phyloP scores from a whole-genome alignment of 2,888 invertebrate genomes.

The Monopis laevigella region DNA sequence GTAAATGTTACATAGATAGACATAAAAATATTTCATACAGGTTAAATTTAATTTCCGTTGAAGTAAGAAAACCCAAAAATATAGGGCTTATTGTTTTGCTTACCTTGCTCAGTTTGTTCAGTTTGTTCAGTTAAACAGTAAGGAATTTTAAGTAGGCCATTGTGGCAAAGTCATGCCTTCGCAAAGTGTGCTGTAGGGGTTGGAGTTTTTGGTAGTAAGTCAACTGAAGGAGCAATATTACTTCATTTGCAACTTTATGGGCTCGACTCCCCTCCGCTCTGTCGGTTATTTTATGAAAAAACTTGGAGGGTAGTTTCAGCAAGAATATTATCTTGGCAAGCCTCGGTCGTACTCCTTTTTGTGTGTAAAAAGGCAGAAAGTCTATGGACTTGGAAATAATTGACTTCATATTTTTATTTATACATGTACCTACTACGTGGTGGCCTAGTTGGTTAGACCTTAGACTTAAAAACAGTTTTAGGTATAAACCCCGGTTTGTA shows the following conservation, averaged over 20 bases:
- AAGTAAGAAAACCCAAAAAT: too few relatives aligned
- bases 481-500: too few relatives aligned
- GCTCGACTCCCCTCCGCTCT: constrained; percentile 33
- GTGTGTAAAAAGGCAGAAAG: too few relatives aligned
- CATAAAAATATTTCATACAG: too few relatives aligned
- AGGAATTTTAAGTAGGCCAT: constrained; percentile 7
- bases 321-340: constrained; percentile 33
- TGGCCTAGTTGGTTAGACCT: too few relatives aligned
- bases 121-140: constrained; percentile 7
- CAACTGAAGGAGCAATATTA: constrained; percentile 44
- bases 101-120: too few relatives aligned
- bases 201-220: constrained; percentile 37
- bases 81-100: constrained; percentile 3
- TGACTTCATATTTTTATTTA: too few relatives aligned
- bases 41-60: too few relatives aligned
- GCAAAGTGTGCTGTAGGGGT: constrained; percentile 7
- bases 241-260: constrained; percentile 63
- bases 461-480: too few relatives aligned
- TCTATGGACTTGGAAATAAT: too few relatives aligned
- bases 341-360: constrained; percentile 9
- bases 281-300: constrained; percentile 43
- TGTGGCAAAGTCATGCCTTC: constrained; percentile 8
- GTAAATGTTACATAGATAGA: too few relatives aligned
- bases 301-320: constrained; percentile 36
- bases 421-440: too few relatives aligned